A percentile compares a stretch with the other conserved stretches of the same genome.
These are phyloP conservation scores for Osmoderma eremita DNA, from an alignment of 2,888 invertebrate species.

Conservation along the genomic window DNA sequence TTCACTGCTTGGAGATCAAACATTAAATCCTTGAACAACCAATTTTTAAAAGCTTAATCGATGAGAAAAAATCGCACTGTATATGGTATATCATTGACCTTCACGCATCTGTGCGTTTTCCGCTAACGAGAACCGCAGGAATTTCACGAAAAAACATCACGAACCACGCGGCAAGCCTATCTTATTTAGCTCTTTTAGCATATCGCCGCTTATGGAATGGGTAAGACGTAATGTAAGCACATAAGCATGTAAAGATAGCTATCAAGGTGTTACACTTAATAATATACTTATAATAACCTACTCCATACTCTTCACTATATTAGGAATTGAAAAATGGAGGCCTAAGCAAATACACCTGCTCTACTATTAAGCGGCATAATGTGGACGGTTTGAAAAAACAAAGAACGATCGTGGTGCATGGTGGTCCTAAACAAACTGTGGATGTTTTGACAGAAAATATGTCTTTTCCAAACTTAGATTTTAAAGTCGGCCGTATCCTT, in stretches of 20 bases:
- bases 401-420: not conserved
- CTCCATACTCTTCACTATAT: not conserved
- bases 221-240: not conserved
- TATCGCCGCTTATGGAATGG: not conserved
- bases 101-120: constrained; percentile 17
- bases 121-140: constrained; percentile 17
- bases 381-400: not conserved
- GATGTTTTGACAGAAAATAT: constrained; percentile 38
- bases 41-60: too few relatives aligned
- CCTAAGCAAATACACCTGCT: constrained; percentile 36
- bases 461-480: constrained; percentile 18
- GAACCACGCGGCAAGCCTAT: not conserved
- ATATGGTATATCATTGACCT: constrained; percentile 17
- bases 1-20: too few relatives aligned
- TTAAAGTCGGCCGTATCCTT: constrained; percentile 11
- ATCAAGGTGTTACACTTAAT: too few relatives aligned
- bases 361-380: not conserved
- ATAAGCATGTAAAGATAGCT: not conserved
- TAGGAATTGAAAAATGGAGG: constrained; percentile 2
- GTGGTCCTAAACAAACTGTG: constrained; percentile 33
- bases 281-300: not conserved
- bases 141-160: constrained; percentile 6
- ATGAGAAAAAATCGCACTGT: too few relatives aligned
- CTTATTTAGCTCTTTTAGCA: constrained; percentile 1
- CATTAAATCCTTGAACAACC: too few relatives aligned